Evolutionary conservation across 2,888 invertebrate genomes (phyloP).

Genomic region (Plemyria rubiginata): DNA sequence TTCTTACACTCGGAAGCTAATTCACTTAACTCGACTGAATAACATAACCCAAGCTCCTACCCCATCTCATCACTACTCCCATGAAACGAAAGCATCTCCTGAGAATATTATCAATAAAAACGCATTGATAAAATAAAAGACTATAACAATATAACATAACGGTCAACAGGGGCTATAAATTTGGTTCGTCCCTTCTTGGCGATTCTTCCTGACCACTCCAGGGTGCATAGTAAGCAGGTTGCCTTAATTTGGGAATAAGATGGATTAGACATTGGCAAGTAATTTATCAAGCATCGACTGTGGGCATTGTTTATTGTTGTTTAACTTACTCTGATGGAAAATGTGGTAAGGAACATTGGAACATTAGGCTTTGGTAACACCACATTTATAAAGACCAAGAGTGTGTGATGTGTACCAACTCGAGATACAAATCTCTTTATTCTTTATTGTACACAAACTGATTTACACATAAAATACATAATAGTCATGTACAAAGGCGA

Average conservation of each 20-base stretch:
- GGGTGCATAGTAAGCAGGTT: constrained; percentile 51
- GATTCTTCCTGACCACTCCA: constrained; percentile 43
- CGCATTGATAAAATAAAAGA: constrained; percentile 55
- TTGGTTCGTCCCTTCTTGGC: constrained; percentile 38
- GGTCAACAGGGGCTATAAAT: constrained; percentile 49
- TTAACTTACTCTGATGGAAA: constrained; percentile 6
- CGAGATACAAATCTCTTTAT: too few relatives aligned
- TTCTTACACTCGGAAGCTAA: background rate
- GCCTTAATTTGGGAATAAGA: constrained; percentile 51
- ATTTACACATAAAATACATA: too few relatives aligned
- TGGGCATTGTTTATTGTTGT: constrained; percentile 29
- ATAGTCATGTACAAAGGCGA: too few relatives aligned
- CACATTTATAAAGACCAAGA: too few relatives aligned
- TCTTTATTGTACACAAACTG: too few relatives aligned
- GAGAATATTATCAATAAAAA: constrained; percentile 51
- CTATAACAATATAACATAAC: constrained; percentile 53
- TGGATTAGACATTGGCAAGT: constrained; percentile 44
- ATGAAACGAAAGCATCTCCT: constrained; percentile 36
- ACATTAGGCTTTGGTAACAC: background rate
- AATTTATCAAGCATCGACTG: constrained; percentile 50
- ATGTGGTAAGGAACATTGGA: constrained; percentile 6
- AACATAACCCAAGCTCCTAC: constrained; percentile 8
- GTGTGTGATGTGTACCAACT: too few relatives aligned
- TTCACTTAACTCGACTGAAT: constrained; percentile 28
- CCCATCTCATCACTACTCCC: constrained; percentile 18